Percentiles rank a stretch among this genome's conserved stretches.
These are phyloP conservation scores for Malacoraja senta DNA, from an alignment of 2,797 vertebrate species.

Conservation along the genomic window DNA sequence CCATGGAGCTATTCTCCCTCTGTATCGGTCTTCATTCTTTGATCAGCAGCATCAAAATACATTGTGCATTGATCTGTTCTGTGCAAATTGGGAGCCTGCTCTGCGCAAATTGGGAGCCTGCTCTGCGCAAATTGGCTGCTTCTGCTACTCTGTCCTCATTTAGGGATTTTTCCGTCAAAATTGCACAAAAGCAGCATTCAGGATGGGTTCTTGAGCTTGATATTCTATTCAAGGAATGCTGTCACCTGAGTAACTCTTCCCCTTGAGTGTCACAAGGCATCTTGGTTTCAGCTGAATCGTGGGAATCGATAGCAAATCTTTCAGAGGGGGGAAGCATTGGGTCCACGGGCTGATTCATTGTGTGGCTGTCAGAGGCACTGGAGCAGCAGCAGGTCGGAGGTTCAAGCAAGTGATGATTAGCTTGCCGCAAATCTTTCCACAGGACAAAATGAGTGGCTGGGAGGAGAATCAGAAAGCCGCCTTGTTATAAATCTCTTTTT, in stretches of 20 bases:
- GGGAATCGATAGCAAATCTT: neutral
- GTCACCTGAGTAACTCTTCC: too few species aligned
- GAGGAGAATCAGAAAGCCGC: neutral
- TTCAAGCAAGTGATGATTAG: neutral
- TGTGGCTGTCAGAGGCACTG: neutral
- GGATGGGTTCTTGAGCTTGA: neutral
- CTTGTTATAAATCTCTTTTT: neutral
- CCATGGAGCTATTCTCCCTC: neutral
- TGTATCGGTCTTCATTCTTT: neutral
- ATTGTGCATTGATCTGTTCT: neutral
- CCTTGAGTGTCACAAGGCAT: neutral
- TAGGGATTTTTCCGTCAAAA: too few species aligned
- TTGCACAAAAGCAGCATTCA: too few species aligned
- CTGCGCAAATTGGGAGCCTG: conserved; percentile 20
- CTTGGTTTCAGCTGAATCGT: neutral
- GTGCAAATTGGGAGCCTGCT: too few species aligned
- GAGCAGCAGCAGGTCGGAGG: neutral
- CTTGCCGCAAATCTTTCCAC: neutral
- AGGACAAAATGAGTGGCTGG: neutral
- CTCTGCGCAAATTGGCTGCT: conserved; percentile 7
- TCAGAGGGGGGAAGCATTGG: neutral
- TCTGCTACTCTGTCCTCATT: too few species aligned
- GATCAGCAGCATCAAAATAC: neutral
- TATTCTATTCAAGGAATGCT: neutral
- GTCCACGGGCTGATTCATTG: neutral